phyloP scores from a whole-genome alignment of 1,140 invertebrate species.

The Brachionus asplanchnoidis region DNA sequence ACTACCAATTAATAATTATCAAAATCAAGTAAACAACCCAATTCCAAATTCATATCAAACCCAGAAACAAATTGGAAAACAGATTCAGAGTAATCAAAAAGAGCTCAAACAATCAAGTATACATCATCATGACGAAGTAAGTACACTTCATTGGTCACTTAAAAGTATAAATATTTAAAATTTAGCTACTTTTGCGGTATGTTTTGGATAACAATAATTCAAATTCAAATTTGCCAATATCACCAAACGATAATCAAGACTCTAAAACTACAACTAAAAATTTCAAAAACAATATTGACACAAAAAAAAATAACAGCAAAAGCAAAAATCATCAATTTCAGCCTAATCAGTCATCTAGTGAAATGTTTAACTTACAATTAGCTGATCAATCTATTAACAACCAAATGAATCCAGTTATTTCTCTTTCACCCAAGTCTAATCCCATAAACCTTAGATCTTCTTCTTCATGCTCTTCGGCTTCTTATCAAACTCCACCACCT shows the following conservation, averaged over 20 bases:
- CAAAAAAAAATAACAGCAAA: conserved; percentile 21
- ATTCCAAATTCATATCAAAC: background rate
- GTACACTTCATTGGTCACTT: background rate
- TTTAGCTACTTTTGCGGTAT: background rate
- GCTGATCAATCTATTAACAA: background rate
- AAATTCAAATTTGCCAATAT: background rate
- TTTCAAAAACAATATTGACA: background rate
- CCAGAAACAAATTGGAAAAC: background rate
- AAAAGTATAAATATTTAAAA: background rate
- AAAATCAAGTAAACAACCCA: background rate
- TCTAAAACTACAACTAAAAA: background rate
- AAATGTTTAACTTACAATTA: background rate
- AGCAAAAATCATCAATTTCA: background rate
- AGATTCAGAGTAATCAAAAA: background rate
- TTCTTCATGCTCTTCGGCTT: conserved; percentile 11
- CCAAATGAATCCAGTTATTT: background rate
- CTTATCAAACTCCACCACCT: conserved; percentile 29
- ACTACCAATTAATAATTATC: background rate
- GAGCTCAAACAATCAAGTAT: background rate
- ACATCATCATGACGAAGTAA: conserved; percentile 5
- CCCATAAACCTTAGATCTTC: background rate
- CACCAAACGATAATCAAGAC: background rate
- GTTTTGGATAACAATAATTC: conserved; percentile 10
- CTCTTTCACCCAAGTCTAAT: background rate
- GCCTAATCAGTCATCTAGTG: background rate